Evolutionary conservation across 2,113 vertebrate species (phyloP), one percentile per base, ranked within the genome.

Genomic region (Monarcha castaneiventris): DNA sequence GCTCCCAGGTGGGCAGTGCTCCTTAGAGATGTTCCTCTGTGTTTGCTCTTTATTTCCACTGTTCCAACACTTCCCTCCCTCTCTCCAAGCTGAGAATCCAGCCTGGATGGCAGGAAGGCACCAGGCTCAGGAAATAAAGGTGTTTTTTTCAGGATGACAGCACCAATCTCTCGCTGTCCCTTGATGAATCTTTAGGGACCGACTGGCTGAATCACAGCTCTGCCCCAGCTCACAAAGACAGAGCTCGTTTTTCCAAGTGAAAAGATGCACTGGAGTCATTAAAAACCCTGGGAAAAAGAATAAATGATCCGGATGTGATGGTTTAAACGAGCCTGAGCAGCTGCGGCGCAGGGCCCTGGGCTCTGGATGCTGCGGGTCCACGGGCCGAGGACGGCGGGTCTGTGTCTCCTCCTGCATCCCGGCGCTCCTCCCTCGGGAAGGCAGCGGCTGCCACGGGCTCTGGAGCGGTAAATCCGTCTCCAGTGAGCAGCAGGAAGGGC

Each of bases 311-410:
- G 1, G 29, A 54, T 30, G 37, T 32, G 89, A 49, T 41, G 83
- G 51, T 71, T 92, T 62, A 27, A 62, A 9, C 12, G 21, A 77
- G 59, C 16, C 51, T 2, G 69, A 56, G 69, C 82, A 30, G 93
- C 35, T 11, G 27, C 5, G 77, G 16, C 2, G 55, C 37, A 15
- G 84, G 51, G 19, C 64, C 37, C 26, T 1, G 4, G 75, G 43
- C 67, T 55, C 52, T 58, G 75, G 48, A 6, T 14, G 66, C 82
- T 63, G 61, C 1, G 0, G 62, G 29, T 14, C 29, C 6, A 0
- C 1, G 19, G 51, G 66, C 59, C 0, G 1, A 11, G 59, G 19
- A 19, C 1, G 15, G 11, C 3, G 2, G 39, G 11, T 39, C 43
- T 25, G 35, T 35, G 63, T 61, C 84, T 80, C 68, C 25, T 78